Evolutionary conservation across 2,888 invertebrate genomes (phyloP), one percentile per base, ranked within the genome.

Genomic region (Ferrisia virgata): DNA sequence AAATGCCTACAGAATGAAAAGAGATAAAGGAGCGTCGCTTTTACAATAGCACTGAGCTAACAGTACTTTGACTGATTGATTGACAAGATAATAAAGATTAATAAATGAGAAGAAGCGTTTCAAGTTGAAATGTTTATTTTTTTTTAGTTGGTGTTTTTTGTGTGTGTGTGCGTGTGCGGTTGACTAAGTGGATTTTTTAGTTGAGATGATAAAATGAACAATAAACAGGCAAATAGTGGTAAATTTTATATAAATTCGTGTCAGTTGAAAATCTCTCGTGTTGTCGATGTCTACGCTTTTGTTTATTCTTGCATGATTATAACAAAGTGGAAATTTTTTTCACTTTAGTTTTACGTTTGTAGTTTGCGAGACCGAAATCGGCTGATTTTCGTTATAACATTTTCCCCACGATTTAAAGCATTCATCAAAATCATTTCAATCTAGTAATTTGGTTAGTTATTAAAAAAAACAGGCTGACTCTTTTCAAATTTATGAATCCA

Each of bases 1-100:
- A 76, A 36, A 76, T 76, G 72, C 72, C 36, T 36, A 76, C 11
- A 36, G 72, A 76, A 76, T 25, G 72, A 31, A 36, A 76, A 76
- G 72, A 76, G 72, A 76, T 76, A 76, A 76, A 76, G 72, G 8
- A 36, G 18, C 13, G 72, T 76, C 18, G 72, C 6, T 33, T 18
- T 36, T 36, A 76, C 72, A 76, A 76, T 76, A 76, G 13, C 11
- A 31, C n/a, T n/a, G 15, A 0, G n/a, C 33, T 36, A 22, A n/a
- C 3, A 76, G 18, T 36, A 76, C 72, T 33, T 33, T 76, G 72
- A 76, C 72, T 76, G 72, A 76, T 76, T 76, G 72, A 76, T 76
- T 76, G 72, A 76, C 72, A 76, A 11, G 72, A 76, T 76, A 76
- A 76, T 76, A 76, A 76, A 76, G 72, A 18, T 76, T 76, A 76